phyloP scores from a whole-genome alignment of 2,113 vertebrate genomes.

The Odontophorus gujanensis region DNA sequence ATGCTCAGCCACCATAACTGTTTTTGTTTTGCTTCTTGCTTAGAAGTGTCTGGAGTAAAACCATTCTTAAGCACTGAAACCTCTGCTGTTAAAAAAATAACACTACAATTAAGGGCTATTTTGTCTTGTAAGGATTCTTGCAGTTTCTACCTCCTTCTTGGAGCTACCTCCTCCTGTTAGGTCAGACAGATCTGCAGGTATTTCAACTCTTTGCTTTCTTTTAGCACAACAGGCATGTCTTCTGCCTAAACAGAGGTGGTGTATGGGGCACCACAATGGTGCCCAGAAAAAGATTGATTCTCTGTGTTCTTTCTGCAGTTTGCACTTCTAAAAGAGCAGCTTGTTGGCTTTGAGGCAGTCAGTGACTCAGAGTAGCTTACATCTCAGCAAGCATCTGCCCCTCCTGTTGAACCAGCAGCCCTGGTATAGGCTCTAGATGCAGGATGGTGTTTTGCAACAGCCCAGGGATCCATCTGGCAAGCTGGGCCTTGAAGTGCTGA shows the following conservation, averaged over 20 bases:
- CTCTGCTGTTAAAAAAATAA: neutral
- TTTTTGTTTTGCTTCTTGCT: neutral
- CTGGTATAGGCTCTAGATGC: neutral
- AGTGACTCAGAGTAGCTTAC: neutral
- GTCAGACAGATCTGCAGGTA: neutral
- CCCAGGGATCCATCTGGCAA: neutral
- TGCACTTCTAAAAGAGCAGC: neutral
- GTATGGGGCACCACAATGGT: neutral
- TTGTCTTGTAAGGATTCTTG: neutral
- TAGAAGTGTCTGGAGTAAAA: neutral
- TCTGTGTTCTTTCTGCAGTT: neutral
- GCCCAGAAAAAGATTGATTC: neutral
- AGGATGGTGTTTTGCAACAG: neutral
- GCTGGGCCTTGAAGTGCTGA: neutral
- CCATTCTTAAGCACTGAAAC: neutral
- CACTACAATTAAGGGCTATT: neutral
- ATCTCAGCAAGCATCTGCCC: neutral
- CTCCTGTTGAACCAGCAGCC: neutral
- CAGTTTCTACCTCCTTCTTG: neutral
- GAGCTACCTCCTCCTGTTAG: neutral
- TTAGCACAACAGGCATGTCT: neutral
- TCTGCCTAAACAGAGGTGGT: neutral
- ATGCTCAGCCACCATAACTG: neutral
- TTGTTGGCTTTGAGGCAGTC: neutral
- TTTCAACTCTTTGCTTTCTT: too few relatives aligned